phyloP scores from a whole-genome alignment of 1,140 invertebrate species.

The Copidosoma floridanum region DNA sequence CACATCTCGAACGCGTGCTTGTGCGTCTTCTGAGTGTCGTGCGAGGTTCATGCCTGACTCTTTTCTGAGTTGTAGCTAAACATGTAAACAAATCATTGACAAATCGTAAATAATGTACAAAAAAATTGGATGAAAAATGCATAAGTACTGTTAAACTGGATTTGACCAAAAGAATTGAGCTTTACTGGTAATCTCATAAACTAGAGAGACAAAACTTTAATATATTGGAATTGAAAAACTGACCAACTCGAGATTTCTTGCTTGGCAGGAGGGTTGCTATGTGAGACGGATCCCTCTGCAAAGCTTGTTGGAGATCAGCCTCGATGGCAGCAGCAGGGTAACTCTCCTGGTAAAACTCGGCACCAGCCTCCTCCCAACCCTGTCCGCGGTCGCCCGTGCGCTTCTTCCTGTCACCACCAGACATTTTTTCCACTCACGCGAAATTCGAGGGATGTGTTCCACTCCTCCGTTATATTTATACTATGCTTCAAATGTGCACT shows the following conservation, averaged over 20 bases:
- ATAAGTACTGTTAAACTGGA: too few relatives aligned
- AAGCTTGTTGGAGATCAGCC: slow-evolving; percentile 64
- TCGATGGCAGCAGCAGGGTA: slow-evolving; percentile 73
- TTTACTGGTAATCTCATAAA: too few relatives aligned
- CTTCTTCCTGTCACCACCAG: slow-evolving; percentile 61
- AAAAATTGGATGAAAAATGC: too few relatives aligned
- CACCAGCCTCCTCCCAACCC: slow-evolving; percentile 81
- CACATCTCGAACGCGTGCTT: slow-evolving; percentile 64
- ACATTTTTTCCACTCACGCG: too few relatives aligned
- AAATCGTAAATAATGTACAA: too few relatives aligned
- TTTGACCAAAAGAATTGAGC: too few relatives aligned
- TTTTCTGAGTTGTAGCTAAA: slow-evolving; percentile 53
- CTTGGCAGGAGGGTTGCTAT: slow-evolving; percentile 74
- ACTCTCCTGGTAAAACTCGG: slow-evolving; percentile 82
- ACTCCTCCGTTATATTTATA: too few relatives aligned
- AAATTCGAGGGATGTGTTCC: too few relatives aligned
- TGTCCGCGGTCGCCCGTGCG: slow-evolving; percentile 57
- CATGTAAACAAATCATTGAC: slow-evolving; percentile 14
- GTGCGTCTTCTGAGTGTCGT: slow-evolving; percentile 63
- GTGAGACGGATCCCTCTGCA: slow-evolving; percentile 69
- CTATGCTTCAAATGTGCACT: too few relatives aligned
- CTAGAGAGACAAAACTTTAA: background rate
- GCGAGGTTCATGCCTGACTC: slow-evolving; percentile 55
- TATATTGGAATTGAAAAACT: slow-evolving; percentile 31
- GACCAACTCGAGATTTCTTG: slow-evolving; percentile 72